Conservation (phyloP, 2,888 invertebrate species). For the Dasysyrphus tricinctus region DNA sequence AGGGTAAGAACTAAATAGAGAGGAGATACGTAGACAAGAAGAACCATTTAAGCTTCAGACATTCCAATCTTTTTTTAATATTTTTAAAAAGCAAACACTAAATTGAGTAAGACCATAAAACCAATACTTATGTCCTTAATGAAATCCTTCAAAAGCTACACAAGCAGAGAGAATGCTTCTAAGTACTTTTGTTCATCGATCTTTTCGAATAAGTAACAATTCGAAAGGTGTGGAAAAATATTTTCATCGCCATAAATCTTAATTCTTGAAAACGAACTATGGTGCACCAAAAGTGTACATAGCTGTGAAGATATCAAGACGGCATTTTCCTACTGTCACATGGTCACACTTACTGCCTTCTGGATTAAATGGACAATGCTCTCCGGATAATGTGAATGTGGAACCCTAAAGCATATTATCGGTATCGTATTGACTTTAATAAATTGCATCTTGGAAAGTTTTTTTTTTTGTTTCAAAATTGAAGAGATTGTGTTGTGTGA, state of each 20-base stretch:
- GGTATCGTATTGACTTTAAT: conserved; percentile 19
- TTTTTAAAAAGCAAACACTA: too few species aligned
- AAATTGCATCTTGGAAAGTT: conserved; percentile 27
- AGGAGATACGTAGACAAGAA: too few species aligned
- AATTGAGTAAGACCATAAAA: not conserved
- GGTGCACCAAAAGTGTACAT: conserved; percentile 43
- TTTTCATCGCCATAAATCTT: conserved; percentile 76
- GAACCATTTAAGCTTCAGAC: too few species aligned
- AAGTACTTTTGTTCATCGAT: conserved; percentile 72
- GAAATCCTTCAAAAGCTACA: conserved; percentile 18
- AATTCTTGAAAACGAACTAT: conserved; percentile 53
- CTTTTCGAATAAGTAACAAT: conserved; percentile 63
- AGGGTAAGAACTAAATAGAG: too few species aligned
- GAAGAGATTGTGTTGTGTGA: not conserved
- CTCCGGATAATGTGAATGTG: conserved; percentile 36
- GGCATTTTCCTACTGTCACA: conserved; percentile 68
- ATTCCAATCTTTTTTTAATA: too few species aligned
- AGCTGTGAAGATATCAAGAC: conserved; percentile 61
- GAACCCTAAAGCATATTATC: conserved; percentile 37
- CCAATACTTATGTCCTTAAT: conserved; percentile 3
- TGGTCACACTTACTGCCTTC: conserved; percentile 56
- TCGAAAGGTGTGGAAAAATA: conserved; percentile 74
- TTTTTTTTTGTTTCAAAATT: not conserved
- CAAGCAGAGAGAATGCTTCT: conserved; percentile 50
- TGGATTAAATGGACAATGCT: conserved; percentile 63